phyloP scores from a whole-genome alignment of 2,888 invertebrate species.

The Scaeva pyrastri region DNA sequence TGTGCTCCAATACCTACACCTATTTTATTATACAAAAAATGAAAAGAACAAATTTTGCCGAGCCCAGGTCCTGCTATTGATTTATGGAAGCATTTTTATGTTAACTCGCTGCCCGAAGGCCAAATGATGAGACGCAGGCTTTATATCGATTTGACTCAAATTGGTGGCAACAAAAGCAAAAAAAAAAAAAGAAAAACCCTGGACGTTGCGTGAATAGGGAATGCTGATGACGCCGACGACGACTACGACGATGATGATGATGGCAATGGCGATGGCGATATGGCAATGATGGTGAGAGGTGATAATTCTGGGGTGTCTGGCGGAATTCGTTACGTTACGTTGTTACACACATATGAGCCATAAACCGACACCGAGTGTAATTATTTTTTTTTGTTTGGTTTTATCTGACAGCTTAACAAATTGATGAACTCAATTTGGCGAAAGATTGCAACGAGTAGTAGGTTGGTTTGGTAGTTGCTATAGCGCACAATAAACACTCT shows the following conservation, averaged over 20 bases:
- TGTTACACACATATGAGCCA: constrained; percentile 36
- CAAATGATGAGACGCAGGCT: constrained; percentile 71
- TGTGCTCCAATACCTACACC: constrained; percentile 18
- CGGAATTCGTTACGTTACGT: constrained; percentile 36
- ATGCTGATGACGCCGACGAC: constrained; percentile 13
- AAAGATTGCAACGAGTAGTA: constrained; percentile 55
- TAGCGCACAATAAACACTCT: constrained; percentile 11
- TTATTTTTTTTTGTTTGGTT: constrained; percentile 69
- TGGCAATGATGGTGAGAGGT: constrained; percentile 71
- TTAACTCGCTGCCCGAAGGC: constrained; percentile 69
- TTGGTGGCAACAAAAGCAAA: constrained; percentile 54
- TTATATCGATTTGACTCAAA: constrained; percentile 73
- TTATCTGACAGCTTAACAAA: constrained; percentile 75
- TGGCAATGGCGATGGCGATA: too few species aligned
- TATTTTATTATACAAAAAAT: constrained; percentile 10
- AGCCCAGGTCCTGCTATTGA: constrained; percentile 56
- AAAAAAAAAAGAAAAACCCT: constrained; percentile 11
- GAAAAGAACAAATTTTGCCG: constrained; percentile 1
- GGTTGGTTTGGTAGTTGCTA: too few species aligned
- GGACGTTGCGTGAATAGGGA: constrained; percentile 54
- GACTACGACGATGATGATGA: constrained; percentile 1
- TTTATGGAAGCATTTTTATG: constrained; percentile 73
- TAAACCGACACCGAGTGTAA: constrained; percentile 61
- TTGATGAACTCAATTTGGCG: constrained; percentile 74
- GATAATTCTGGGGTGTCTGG: constrained; percentile 73